These are phyloP conservation scores for Campylomormyrus numenius DNA, from an alignment of 2,113 vertebrate genomes.

Conservation along the genomic window DNA sequence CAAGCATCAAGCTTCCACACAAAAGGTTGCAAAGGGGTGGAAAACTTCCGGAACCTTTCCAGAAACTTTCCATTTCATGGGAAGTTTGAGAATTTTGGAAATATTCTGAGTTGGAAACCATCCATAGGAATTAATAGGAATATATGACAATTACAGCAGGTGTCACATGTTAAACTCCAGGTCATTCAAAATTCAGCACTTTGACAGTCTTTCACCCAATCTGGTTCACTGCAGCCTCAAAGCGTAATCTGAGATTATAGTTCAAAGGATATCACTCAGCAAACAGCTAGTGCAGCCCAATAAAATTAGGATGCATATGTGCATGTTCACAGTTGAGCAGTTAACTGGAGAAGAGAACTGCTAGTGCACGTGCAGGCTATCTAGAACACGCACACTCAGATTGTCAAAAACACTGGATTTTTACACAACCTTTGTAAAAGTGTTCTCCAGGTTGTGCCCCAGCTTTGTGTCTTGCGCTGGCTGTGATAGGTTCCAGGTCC, in stretches of 20 bases:
- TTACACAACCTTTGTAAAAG: not conserved
- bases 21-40: too few species aligned
- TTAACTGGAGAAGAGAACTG: conserved; percentile 2
- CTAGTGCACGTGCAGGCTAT: not conserved
- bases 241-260: conserved; percentile 21
- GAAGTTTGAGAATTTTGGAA: too few species aligned
- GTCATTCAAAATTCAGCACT: not conserved
- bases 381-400: not conserved
- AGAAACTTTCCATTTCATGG: too few species aligned
- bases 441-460: not conserved
- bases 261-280: conserved; percentile 14
- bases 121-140: too few species aligned
- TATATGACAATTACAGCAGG: too few species aligned
- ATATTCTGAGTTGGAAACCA: too few species aligned
- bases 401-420: not conserved
- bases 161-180: not conserved
- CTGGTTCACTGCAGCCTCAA: conserved; percentile 23
- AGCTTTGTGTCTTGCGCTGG: not conserved
- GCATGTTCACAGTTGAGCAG: not conserved
- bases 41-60: too few species aligned
- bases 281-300: not conserved
- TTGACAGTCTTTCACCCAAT: not conserved
- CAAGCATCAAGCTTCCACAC: not conserved
- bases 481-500: not conserved
- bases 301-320: not conserved